Evolutionary conservation across 1,140 invertebrate genomes (phyloP).

Genomic region (Sipha flava): DNA sequence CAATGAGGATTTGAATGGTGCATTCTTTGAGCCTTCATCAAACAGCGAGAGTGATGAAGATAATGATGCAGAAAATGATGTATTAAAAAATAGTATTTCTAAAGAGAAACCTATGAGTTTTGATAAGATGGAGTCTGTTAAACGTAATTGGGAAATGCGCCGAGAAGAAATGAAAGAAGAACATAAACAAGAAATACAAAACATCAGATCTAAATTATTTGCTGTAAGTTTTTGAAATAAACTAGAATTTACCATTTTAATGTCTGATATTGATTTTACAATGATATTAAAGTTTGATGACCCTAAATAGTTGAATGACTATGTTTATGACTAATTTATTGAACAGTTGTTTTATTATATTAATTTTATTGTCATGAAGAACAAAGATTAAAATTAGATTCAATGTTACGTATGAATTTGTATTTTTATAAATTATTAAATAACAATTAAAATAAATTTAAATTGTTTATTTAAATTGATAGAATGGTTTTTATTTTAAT

Average conservation of each 20-base stretch:
- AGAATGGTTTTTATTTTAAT: neutral
- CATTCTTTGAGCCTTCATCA: slow-evolving; percentile 48
- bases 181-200: slow-evolving; percentile 78
- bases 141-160: slow-evolving; percentile 63
- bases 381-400: too few species aligned
- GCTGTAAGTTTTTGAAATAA: slow-evolving; percentile 54
- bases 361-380: too few species aligned
- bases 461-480: neutral
- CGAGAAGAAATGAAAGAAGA: slow-evolving; percentile 66
- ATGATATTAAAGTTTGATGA: neutral
- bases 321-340: neutral
- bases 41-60: slow-evolving; percentile 57
- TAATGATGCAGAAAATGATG: slow-evolving; percentile 39
- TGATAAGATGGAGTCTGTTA: slow-evolving; percentile 74
- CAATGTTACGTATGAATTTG: too few species aligned
- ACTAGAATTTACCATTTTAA: too few species aligned
- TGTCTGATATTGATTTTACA: neutral
- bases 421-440: too few species aligned
- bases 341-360: neutral
- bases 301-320: neutral
- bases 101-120: slow-evolving; percentile 67
- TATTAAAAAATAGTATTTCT: slow-evolving; percentile 38
- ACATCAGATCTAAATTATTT: slow-evolving; percentile 70
- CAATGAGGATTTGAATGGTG: slow-evolving; percentile 63
- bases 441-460: neutral